Base-by-base conservation (phyloP, 1,140 invertebrate species). In the Ganaspis sp. region DNA sequence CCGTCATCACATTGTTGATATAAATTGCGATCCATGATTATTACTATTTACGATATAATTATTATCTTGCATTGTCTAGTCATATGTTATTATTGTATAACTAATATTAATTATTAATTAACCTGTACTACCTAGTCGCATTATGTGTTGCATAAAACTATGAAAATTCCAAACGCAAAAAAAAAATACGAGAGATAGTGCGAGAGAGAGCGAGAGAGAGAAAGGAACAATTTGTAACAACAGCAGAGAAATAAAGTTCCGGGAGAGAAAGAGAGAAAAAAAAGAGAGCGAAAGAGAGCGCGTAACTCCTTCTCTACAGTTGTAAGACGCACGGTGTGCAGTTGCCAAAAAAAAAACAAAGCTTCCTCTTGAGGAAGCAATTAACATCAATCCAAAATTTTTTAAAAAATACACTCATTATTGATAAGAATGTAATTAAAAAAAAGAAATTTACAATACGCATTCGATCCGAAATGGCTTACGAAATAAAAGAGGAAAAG, bases 11-110 rank as follows among this genome's bases (percentile, higher is more conserved):
- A 90, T 91, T 91, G 89, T 91, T 91, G 86, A 90, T 89, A 91
- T 90, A 88, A 90, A 91, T 91, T 91, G 88, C 90, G 88, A 91
- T 90, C 89, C 88, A 91, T 87, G 86, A 91, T 91, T 91, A 91
- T 91, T 91, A 91, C 85, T 91, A 91, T 90, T 91, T 91, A 91
- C 85, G 84, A 91, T 91, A 90, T 91, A 91, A 91, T 91, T 90
- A 91, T 91, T 91, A 91, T 91, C 90, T 90, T 91, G 88, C 89
- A 91, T 91, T 91, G 89, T 91, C 90, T 91, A 91, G 89, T 90
- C 89, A 91, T 91, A 91, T 85, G 90, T 90, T 91, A 91, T 91
- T 90, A 91, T 90, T 91, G 87, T 90, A 91, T 90, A 90, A 91
- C 89, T 90, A 91, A 90, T 91, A 91, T 91, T 90, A 90, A 90